These are phyloP conservation scores for Sphecodes monilicornis DNA, from an alignment of 2,888 invertebrate genomes.

Conservation along the genomic window DNA sequence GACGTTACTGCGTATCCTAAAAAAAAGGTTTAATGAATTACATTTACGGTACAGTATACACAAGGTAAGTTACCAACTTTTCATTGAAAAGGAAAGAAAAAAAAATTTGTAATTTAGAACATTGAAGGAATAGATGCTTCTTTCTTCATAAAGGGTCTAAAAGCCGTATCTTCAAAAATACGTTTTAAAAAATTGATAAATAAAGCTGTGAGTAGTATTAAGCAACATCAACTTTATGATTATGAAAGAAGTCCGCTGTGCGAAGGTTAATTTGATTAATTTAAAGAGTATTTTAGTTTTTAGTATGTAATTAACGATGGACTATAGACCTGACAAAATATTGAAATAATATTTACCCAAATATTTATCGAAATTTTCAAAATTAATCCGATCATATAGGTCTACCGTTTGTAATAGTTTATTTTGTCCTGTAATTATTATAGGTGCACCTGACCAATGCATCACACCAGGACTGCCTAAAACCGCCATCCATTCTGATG, in stretches of 20 bases:
- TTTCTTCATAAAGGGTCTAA: not conserved
- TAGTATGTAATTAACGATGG: not conserved
- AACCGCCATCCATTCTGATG: conserved; percentile 58
- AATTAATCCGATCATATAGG: conserved; percentile 9
- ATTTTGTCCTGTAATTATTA: conserved; percentile 45
- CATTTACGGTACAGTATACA: not conserved
- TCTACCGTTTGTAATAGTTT: not conserved
- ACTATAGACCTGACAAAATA: not conserved
- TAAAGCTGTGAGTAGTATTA: not conserved
- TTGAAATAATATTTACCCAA: conserved; percentile 69
- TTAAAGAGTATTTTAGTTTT: not conserved
- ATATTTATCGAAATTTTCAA: conserved; percentile 43
- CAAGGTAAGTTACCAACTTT: conserved; percentile 10
- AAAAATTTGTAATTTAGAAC: not conserved
- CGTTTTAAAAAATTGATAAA: no score
- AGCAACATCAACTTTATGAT: not conserved
- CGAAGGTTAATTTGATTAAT: not conserved
- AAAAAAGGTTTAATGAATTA: conserved; percentile 28
- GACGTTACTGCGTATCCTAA: conserved; percentile 80
- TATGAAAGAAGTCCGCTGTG: no score
- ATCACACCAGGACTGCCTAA: conserved; percentile 81
- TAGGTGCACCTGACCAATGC: conserved; percentile 76
- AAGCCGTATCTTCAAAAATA: no score
- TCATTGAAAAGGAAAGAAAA: not conserved
- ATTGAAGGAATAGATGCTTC: not conserved